Conservation (phyloP, 2,888 invertebrate genomes). For the Ennomos fuscantarius region DNA sequence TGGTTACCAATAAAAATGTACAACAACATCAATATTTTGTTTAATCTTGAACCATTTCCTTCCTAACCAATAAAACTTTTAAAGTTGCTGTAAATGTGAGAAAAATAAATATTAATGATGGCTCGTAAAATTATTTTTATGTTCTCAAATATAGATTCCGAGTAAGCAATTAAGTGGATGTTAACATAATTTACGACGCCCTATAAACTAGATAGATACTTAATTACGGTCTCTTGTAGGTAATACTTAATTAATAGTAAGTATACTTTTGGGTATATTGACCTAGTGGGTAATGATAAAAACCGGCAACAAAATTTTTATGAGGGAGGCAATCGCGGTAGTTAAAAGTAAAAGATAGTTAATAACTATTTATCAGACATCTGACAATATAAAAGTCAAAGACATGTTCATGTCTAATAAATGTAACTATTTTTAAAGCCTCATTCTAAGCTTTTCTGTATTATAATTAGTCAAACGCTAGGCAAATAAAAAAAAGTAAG, state of each 20-base stretch:
- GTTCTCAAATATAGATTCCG: conserved; percentile 42
- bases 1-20: conserved; percentile 14
- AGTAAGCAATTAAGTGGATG: conserved; percentile 41
- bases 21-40: conserved; percentile 17
- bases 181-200: conserved; percentile 40
- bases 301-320: conserved; percentile 13
- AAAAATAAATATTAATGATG: conserved; percentile 39
- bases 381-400: too few species aligned
- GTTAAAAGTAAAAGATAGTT: too few species aligned
- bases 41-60: conserved; percentile 32
- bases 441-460: too few species aligned
- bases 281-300: conserved; percentile 16
- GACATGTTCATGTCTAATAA: too few species aligned
- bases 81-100: conserved; percentile 36
- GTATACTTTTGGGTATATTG: conserved; percentile 13
- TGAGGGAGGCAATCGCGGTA: not conserved
- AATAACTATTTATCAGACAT: too few species aligned
- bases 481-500: too few species aligned
- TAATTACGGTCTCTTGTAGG: conserved; percentile 34
- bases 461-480: too few species aligned
- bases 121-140: conserved; percentile 40
- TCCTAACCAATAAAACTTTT: conserved; percentile 33
- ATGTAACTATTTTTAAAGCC: too few species aligned
- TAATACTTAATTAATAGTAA: conserved; percentile 35
- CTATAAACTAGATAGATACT: conserved; percentile 38